These are phyloP conservation scores for Minunthozetes semirufus DNA, from an alignment of 2,888 invertebrate species.

Conservation along the genomic window DNA sequence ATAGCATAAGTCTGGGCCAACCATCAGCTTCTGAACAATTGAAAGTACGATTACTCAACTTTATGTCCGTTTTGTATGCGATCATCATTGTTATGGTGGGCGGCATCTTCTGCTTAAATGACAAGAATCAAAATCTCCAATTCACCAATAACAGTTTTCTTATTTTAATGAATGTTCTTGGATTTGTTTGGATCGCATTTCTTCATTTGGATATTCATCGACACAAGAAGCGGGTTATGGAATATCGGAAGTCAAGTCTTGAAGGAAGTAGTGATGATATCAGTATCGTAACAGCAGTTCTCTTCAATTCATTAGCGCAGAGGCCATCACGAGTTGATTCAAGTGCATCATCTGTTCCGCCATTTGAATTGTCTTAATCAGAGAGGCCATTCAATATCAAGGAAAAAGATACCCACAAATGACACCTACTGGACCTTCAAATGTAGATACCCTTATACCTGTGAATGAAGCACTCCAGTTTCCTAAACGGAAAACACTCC, in stretches of 20 bases:
- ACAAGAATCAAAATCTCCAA: background rate
- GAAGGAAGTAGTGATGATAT: slow-evolving; percentile 32
- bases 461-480: too few species aligned
- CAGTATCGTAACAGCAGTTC: slow-evolving; percentile 39
- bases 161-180: slow-evolving; percentile 53
- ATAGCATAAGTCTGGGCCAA: background rate
- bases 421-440: too few species aligned
- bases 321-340: background rate
- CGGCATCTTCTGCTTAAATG: background rate
- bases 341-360: background rate
- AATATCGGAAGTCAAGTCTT: slow-evolving; percentile 30
- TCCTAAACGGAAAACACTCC: slow-evolving; percentile 57
- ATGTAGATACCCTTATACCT: too few species aligned
- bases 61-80: slow-evolving; percentile 30
- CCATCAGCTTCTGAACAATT: background rate
- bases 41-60: too few species aligned
- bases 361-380: slow-evolving; percentile 37
- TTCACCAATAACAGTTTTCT: slow-evolving; percentile 42
- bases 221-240: slow-evolving; percentile 48
- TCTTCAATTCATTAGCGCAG: slow-evolving; percentile 36
- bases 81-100: slow-evolving; percentile 18
- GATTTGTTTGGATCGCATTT: slow-evolving; percentile 58
- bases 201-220: slow-evolving; percentile 59
- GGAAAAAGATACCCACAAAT: too few species aligned
- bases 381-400: too few species aligned